Evolutionary conservation across 1,140 invertebrate genomes (phyloP).

Genomic region (Rhyzopertha dominica): DNA sequence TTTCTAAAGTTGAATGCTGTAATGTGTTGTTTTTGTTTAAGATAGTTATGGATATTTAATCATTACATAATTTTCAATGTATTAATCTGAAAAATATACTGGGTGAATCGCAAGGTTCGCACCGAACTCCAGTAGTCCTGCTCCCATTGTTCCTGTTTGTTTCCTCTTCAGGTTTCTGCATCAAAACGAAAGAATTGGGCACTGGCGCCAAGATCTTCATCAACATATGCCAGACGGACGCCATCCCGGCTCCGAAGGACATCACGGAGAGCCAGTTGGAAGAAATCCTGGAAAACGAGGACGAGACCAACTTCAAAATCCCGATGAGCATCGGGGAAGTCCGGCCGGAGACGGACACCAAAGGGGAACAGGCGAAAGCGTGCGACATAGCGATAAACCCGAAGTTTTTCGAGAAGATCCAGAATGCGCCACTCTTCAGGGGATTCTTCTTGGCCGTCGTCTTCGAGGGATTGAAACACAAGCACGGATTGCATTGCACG

Average conservation of each 20-base stretch:
- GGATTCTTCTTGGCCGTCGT: conserved; percentile 70
- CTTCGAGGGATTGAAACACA: conserved; percentile 69
- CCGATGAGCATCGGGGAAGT: conserved; percentile 85
- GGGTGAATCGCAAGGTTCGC: too few species aligned
- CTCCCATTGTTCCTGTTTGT: too few species aligned
- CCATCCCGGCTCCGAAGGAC: conserved; percentile 74
- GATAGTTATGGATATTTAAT: too few species aligned
- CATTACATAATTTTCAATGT: too few species aligned
- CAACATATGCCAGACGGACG: conserved; percentile 71
- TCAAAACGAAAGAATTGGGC: conserved; percentile 69
- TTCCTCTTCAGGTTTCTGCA: conserved; percentile 66
- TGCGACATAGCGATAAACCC: conserved; percentile 76
- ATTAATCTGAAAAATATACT: too few species aligned
- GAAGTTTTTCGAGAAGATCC: conserved; percentile 63
- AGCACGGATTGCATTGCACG: conserved; percentile 64
- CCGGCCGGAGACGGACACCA: conserved; percentile 72
- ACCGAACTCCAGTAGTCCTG: too few species aligned
- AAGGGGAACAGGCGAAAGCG: conserved; percentile 60
- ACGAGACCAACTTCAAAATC: conserved; percentile 65
- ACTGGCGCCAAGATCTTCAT: conserved; percentile 70
- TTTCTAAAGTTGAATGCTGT: too few species aligned
- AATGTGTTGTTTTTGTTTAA: too few species aligned
- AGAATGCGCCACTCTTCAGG: conserved; percentile 62
- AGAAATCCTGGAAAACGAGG: conserved; percentile 65
- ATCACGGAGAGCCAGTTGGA: conserved; percentile 71